Conservation (phyloP, 2,113 vertebrate species). For the Entosphenus tridentatus region DNA sequence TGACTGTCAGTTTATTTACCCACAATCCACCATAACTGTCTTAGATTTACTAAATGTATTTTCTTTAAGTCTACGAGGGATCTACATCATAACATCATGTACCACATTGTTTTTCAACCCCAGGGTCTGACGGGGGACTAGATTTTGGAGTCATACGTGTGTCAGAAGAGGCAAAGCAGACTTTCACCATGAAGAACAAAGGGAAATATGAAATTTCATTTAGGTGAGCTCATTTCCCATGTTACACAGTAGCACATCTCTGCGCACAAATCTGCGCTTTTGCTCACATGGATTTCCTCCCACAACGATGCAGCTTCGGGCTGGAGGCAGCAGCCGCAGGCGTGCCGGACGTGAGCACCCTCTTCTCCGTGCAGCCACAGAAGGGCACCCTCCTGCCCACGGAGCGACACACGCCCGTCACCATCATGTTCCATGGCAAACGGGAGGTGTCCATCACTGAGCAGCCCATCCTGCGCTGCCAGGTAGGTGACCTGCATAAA, state of each 20-base stretch:
- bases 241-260: too few species aligned
- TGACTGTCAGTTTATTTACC: too few species aligned
- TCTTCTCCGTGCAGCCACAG: conserved; percentile 34
- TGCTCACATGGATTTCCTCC: background rate
- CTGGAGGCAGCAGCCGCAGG: conserved; percentile 18
- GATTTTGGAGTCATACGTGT: conserved; percentile 50
- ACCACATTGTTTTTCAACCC: conserved; percentile 3
- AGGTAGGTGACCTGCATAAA: conserved; percentile 25
- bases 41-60: too few species aligned
- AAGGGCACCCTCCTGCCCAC: conserved; percentile 23
- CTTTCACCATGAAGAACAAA: conserved; percentile 45
- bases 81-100: too few species aligned
- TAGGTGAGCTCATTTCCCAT: conserved; percentile 23
- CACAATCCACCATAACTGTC: too few species aligned
- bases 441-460: conserved; percentile 31
- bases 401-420: conserved; percentile 24
- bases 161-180: conserved; percentile 27
- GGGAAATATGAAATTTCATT: conserved; percentile 47
- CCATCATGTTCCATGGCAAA: conserved; percentile 30
- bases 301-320: conserved; percentile 28
- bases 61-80: too few species aligned
- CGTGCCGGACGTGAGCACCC: conserved; percentile 18
- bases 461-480: conserved; percentile 37
- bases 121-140: conserved; percentile 30
- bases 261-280: background rate